phyloP scores from a whole-genome alignment of 2,113 vertebrate species.

The Aegithalos caudatus region DNA sequence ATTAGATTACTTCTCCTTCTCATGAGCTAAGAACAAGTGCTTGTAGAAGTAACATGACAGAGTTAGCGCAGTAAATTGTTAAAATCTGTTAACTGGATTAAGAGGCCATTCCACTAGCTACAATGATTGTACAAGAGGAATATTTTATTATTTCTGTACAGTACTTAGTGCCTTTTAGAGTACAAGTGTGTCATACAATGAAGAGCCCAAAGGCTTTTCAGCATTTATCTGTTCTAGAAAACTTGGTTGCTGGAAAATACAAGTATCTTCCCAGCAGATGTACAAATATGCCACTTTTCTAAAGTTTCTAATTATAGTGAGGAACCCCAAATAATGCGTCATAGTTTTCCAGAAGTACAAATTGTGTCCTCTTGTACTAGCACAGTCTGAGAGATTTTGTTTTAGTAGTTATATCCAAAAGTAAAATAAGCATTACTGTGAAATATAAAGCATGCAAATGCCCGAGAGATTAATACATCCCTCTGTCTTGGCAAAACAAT shows the following conservation, averaged over 20 bases:
- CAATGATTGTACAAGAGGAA: not conserved
- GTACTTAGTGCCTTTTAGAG: not conserved
- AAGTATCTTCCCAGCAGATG: not conserved
- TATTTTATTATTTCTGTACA: not conserved
- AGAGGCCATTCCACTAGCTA: not conserved
- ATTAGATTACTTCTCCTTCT: not conserved
- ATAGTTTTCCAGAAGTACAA: not conserved
- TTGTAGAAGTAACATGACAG: not conserved
- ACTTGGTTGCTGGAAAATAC: not conserved
- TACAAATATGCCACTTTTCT: not conserved
- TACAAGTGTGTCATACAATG: not conserved
- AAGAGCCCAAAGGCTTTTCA: not conserved
- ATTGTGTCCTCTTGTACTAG: not conserved
- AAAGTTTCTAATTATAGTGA: not conserved
- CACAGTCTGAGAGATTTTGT: not conserved
- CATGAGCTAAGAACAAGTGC: not conserved
- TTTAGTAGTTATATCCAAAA: not conserved
- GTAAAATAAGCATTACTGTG: not conserved
- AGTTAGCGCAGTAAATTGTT: not conserved
- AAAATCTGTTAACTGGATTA: not conserved
- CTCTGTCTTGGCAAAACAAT: not conserved
- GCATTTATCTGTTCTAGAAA: not conserved
- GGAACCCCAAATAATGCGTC: not conserved
- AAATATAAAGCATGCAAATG: not conserved
- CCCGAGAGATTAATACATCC: not conserved